phyloP scores from a whole-genome alignment of 2,888 invertebrate genomes.

The Amblyjoppa fuscipennis region DNA sequence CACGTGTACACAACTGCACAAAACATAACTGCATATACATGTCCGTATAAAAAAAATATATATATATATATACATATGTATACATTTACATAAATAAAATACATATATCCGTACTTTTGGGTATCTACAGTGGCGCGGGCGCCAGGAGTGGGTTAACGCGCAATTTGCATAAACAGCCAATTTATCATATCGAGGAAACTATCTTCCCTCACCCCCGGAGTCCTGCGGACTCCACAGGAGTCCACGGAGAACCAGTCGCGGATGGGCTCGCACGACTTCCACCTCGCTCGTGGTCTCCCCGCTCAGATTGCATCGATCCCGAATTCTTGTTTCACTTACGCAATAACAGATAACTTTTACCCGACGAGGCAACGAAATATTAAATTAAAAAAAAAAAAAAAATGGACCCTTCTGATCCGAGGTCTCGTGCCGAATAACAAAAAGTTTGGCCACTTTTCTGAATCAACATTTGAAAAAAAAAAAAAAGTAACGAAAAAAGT shows the following conservation, averaged over 20 bases:
- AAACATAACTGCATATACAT: slow-evolving; percentile 14
- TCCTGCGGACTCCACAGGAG: neutral
- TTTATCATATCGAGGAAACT: slow-evolving; percentile 77
- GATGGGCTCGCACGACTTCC: slow-evolving; percentile 31
- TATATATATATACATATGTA: slow-evolving; percentile 62
- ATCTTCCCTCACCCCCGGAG: slow-evolving; percentile 45
- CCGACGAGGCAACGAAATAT: neutral
- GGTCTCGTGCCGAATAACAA: no score
- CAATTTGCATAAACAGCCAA: slow-evolving; percentile 78
- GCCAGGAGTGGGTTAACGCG: slow-evolving; percentile 70
- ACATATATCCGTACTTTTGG: slow-evolving; percentile 42
- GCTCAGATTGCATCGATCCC: slow-evolving; percentile 32
- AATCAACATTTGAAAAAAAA: neutral
- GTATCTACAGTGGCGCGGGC: slow-evolving; percentile 61
- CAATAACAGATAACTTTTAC: slow-evolving; percentile 15
- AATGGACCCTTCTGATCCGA: neutral
- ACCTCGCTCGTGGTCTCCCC: slow-evolving; percentile 8
- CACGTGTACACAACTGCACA: slow-evolving; percentile 19
- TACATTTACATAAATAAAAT: slow-evolving; percentile 52
- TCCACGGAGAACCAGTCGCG: slow-evolving; percentile 57
- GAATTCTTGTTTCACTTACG: slow-evolving; percentile 14
- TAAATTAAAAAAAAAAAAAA: neutral
- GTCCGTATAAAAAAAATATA: slow-evolving; percentile 28
- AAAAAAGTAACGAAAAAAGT: neutral
- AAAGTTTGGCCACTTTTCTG: no score